A percentile compares a stretch with the other conserved stretches of the same genome.
Conservation (phyloP, 2,888 invertebrate species). For the Ophion ellenae region DNA sequence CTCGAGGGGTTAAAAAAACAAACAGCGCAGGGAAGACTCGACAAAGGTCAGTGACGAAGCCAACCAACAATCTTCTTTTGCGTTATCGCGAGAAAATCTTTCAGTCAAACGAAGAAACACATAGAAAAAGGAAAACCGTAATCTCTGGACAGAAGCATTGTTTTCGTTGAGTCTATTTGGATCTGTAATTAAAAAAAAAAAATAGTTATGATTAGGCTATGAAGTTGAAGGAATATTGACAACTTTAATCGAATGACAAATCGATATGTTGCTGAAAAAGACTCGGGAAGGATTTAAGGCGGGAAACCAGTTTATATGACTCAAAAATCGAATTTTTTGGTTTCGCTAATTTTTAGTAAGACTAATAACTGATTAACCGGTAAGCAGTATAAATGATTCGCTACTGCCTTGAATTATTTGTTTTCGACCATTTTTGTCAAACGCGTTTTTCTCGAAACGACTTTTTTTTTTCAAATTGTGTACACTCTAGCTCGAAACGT, state of each 20-base stretch:
- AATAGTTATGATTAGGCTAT: neutral
- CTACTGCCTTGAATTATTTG: no score
- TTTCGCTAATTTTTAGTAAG: no score
- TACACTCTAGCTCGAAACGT: no score
- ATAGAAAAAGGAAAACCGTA: constrained; percentile 42
- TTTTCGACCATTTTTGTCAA: no score
- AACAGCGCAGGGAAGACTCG: constrained; percentile 1
- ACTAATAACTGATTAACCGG: no score
- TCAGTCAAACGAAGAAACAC: constrained; percentile 46
- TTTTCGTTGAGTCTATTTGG: neutral
- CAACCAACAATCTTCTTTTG: constrained; percentile 44
- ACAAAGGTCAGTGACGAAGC: constrained; percentile 63
- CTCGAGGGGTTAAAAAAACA: constrained; percentile 1
- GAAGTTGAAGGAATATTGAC: neutral
- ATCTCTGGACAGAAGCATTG: neutral
- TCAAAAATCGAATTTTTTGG: neutral
- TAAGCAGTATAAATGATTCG: no score
- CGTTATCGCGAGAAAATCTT: constrained; percentile 54
- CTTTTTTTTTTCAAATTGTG: no score
- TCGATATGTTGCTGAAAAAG: constrained; percentile 5
- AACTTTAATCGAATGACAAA: constrained; percentile 23
- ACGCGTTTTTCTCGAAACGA: no score
- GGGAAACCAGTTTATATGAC: neutral
- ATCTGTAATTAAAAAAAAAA: neutral
- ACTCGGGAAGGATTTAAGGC: constrained; percentile 29